Percentiles rank a stretch among this genome's conserved stretches.
These are phyloP conservation scores for Theocolax elegans DNA, from an alignment of 1,140 invertebrate species.

Conservation along the genomic window DNA sequence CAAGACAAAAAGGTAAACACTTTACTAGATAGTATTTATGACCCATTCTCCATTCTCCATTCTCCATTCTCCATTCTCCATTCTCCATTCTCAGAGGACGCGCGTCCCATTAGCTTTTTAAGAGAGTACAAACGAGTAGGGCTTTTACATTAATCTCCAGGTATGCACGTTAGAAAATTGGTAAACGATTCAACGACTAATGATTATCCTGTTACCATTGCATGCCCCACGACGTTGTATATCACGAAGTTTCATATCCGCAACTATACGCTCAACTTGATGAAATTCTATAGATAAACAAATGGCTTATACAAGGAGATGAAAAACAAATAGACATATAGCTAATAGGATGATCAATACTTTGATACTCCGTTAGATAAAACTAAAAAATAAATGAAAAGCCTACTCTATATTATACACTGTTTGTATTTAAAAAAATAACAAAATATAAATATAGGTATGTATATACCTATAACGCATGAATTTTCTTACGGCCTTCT, in stretches of 20 bases:
- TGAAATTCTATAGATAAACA: not conserved
- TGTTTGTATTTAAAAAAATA: constrained; percentile 29
- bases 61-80: too few relatives aligned
- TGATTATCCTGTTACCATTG: not conserved
- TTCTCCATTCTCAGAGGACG: not conserved
- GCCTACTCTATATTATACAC: constrained; percentile 31
- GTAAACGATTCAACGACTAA: not conserved
- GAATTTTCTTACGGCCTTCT: constrained; percentile 40
- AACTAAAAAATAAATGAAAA: constrained; percentile 18
- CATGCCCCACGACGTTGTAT: not conserved
- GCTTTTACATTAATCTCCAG: not conserved
- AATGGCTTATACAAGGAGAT: constrained; percentile 17
- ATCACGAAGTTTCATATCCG: not conserved
- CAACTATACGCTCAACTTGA: not conserved
- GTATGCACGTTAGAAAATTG: not conserved
- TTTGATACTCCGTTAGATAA: constrained; percentile 12
- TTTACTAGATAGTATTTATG: too few relatives aligned
- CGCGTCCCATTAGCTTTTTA: constrained; percentile 3
- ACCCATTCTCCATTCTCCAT: too few relatives aligned
- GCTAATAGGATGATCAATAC: not conserved
- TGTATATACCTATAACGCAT: constrained; percentile 21
- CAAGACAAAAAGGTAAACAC: too few relatives aligned
- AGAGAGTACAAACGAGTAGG: not conserved
- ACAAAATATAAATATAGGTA: constrained; percentile 21
- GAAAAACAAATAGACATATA: not conserved